Percentiles rank a stretch among this genome's conserved stretches.
Evolutionary conservation across 1,140 invertebrate species (phyloP).

Genomic region (Danaus melanippus): DNA sequence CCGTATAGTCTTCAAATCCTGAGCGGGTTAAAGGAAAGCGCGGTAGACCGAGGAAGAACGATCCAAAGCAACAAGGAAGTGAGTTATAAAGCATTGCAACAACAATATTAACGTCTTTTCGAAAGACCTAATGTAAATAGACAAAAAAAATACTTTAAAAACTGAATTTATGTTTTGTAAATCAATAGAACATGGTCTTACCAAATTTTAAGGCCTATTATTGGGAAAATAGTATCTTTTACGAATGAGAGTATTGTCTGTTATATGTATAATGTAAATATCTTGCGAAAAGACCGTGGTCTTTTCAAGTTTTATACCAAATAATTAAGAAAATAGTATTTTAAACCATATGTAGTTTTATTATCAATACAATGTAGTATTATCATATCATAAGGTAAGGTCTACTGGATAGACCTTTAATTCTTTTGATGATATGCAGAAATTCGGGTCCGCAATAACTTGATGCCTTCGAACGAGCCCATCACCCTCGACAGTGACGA

Average conservation of each 20-base stretch:
- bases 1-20: constrained; percentile 20
- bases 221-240: too few species aligned
- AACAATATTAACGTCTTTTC: too few species aligned
- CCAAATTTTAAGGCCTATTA: too few species aligned
- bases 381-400: neutral
- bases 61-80: constrained; percentile 45
- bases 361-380: neutral
- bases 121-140: too few species aligned
- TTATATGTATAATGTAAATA: too few species aligned
- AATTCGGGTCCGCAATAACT: constrained; percentile 52
- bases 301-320: too few species aligned
- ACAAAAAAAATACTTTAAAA: too few species aligned
- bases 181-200: too few species aligned
- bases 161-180: too few species aligned
- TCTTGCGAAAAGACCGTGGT: too few species aligned
- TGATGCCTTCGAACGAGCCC: constrained; percentile 49
- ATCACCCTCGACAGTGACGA: constrained; percentile 58
- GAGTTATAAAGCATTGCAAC: constrained; percentile 19
- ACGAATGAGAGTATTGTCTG: too few species aligned
- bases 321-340: neutral
- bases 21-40: constrained; percentile 55
- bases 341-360: constrained; percentile 4
- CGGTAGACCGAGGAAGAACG: constrained; percentile 45
- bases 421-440: constrained; percentile 26
- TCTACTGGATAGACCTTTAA: neutral